phyloP scores from a whole-genome alignment of 1,140 invertebrate genomes.

The Ostrea denselamellosa region DNA sequence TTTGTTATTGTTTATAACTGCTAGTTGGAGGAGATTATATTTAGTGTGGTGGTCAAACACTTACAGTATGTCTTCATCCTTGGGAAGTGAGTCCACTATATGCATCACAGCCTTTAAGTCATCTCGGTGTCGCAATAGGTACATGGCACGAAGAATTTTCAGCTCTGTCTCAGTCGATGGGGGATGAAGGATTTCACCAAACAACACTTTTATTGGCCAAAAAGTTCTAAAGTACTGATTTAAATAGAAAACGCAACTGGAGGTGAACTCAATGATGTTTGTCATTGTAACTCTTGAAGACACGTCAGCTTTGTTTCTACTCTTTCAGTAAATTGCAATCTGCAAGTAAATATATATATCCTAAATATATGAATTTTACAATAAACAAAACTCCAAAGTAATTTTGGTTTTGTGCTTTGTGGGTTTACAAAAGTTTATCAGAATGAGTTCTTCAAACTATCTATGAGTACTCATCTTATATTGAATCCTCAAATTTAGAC shows the following conservation, averaged over 20 bases:
- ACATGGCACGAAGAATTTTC: conserved; percentile 53
- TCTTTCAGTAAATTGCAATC: too few species aligned
- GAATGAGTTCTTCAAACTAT: too few species aligned
- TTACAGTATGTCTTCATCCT: conserved; percentile 63
- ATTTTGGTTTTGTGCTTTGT: too few species aligned
- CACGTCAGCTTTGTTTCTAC: too few species aligned
- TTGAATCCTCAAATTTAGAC: too few species aligned
- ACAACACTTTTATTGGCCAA: conserved; percentile 64
- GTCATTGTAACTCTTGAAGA: neutral
- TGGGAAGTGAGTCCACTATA: conserved; percentile 31
- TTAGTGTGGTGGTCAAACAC: conserved; percentile 61
- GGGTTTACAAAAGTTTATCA: too few species aligned
- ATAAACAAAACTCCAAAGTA: too few species aligned
- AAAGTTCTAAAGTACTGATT: conserved; percentile 59
- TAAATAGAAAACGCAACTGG: conserved; percentile 45
- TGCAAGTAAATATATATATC: too few species aligned
- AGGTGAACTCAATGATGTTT: conserved; percentile 7
- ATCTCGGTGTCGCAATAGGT: conserved; percentile 51
- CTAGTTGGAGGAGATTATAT: conserved; percentile 70
- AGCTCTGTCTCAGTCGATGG: conserved; percentile 58
- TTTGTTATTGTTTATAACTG: conserved; percentile 60
- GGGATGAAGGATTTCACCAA: conserved; percentile 50
- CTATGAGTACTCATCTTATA: too few species aligned
- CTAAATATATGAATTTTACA: too few species aligned
- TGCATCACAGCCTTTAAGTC: neutral